Evolutionary conservation across 2,797 vertebrate genomes (phyloP), one percentile per base, ranked within the genome.

Genomic region (Urocyon cinereoargenteus): DNA sequence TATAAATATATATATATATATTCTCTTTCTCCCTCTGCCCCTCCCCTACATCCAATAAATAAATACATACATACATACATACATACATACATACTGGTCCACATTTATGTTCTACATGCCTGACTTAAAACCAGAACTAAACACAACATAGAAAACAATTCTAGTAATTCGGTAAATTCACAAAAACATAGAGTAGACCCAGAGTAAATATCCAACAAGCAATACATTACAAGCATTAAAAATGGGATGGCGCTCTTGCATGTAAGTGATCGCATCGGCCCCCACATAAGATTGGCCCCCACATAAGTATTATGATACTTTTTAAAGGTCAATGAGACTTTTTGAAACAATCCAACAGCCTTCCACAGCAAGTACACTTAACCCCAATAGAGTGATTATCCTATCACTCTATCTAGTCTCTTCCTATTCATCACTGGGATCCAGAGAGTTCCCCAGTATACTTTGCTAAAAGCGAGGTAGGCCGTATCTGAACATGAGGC

Each of bases 81-180:
- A n/a, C n/a, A n/a, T n/a, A n/a, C n/a, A n/a, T n/a, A n/a, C n/a
- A n/a, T n/a, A 85, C 62, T 51, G 12, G 57, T 66, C 24, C n/a
- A 91, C 24, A 61, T 85, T 88, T 85, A 82, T 49, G 45, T 88
- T 64, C 84, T 6, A 24, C 64, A 82, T 55, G 22, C 51, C n/a
- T 84, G 51, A 83, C 57, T 95, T 87, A 21, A 11, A 95, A 66
- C 28, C n/a, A 85, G 16, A 78, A 51, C 53, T 86, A 93, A 93
- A 34, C 2, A 86, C 24, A 77, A 83, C 57, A 73, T 0, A 92
- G 49, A 61, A 90, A 92, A 66, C 16, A 79, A 87, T 92, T 92
- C 73, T 73, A 45, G 4, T 53, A 81, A 77, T 62, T 91, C 49
- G 49, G 24, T 68, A 83, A 83, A 86, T 79, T 86, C 51, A 34